Evolutionary conservation across 1,140 invertebrate species (phyloP), one percentile per base, ranked within the genome.

Genomic region (Magallana gigas): DNA sequence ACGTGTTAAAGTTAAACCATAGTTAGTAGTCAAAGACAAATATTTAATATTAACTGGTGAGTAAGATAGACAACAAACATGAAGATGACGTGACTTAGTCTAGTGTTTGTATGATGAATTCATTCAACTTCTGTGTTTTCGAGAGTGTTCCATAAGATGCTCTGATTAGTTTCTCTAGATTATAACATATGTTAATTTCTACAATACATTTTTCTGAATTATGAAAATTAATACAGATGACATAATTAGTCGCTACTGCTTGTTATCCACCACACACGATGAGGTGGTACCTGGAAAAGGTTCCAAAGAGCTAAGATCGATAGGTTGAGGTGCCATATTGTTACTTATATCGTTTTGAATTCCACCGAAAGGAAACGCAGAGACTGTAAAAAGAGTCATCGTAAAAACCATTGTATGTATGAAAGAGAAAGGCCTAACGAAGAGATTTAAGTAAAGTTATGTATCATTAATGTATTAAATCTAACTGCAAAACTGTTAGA

Each of bases 241-340:
- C 36, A 48, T 76, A 3, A 76, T 76, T 76, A 76, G 68, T 76
- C 68, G 36, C 68, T 76, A 76, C 68, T 11, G 14, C 23, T 8
- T 68, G 23, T 48, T 48, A 18, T 76, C 68, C 68, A 76, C 68
- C 23, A 76, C 68, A 76, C 68, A 76, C 1, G 18, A 23, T 23
- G 18, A 23, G 68, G 68, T 76, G 68, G 68, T 76, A 76, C 68
- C 68, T 76, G 68, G 23, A 29, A 76, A 76, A 76, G 68, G 68
- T 76, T 76, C 68, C 68, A 76, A 12, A 36, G 68, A 76, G 68
- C 68, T 76, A 29, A 76, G 68, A 76, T 18, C 68, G 11, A 76
- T 76, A 36, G 68, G 68, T 23, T 76, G 68, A 29, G 68, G 68
- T 76, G 68, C 68, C 23, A 29, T 29, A 23, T 76, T 76, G 23